A percentile compares a stretch with the other conserved stretches of the same genome.
Evolutionary conservation across 2,888 invertebrate genomes (phyloP).

Genomic region (Amblyjoppa fuscipennis): DNA sequence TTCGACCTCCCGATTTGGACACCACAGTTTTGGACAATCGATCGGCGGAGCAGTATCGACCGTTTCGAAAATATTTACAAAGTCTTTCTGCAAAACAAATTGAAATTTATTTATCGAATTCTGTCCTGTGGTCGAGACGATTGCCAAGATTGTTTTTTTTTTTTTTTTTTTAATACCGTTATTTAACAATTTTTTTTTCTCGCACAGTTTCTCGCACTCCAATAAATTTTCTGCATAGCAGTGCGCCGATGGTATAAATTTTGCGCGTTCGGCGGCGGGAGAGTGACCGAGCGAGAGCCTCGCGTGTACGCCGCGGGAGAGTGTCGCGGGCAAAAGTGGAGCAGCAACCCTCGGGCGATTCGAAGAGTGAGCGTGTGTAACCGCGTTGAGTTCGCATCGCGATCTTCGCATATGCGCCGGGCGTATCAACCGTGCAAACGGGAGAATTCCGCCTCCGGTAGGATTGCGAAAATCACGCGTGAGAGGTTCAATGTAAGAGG

Average conservation of each 20-base stretch:
- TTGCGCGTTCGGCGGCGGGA: slow-evolving; percentile 29
- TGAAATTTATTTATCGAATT: neutral
- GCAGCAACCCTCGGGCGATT: slow-evolving; percentile 76
- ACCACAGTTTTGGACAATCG: neutral
- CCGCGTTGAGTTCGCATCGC: slow-evolving; percentile 64
- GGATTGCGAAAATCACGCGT: slow-evolving; percentile 44
- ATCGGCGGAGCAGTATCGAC: no score
- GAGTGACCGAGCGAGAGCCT: slow-evolving; percentile 30
- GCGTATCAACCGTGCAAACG: slow-evolving; percentile 44
- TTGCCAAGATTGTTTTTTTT: neutral
- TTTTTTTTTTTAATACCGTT: neutral
- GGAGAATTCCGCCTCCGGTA: slow-evolving; percentile 36
- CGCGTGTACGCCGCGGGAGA: slow-evolving; percentile 60
- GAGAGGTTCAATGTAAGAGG: slow-evolving; percentile 28
- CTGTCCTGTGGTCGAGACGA: neutral
- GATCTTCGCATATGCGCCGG: slow-evolving; percentile 38
- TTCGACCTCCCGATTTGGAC: neutral
- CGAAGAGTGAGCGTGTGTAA: slow-evolving; percentile 55
- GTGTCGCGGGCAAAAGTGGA: slow-evolving; percentile 76
- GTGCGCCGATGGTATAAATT: slow-evolving; percentile 16
- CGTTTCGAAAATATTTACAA: neutral
- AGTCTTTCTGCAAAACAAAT: neutral
- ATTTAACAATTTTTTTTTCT: neutral
- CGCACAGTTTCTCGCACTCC: neutral
- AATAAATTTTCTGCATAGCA: slow-evolving; percentile 12